Evolutionary conservation across 2,797 vertebrate species (phyloP), one percentile per base, ranked within the genome.

Genomic region (Takifugu ocellatus): DNA sequence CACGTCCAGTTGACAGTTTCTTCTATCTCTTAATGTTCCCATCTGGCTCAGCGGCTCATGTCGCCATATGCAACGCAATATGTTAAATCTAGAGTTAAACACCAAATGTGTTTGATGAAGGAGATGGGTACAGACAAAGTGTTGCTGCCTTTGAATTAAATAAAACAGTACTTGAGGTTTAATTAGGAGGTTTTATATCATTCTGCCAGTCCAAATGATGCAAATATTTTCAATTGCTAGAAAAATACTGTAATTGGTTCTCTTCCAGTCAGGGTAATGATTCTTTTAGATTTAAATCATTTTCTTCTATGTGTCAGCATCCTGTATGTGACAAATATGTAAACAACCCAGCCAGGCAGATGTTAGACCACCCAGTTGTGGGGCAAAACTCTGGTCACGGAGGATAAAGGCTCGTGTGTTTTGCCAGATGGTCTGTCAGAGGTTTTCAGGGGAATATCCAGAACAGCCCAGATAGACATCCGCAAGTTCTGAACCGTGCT

Each of bases 321-420:
- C 9, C 36, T 49, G 59, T 50, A 3, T 54, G 48, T 21, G 64
- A 6, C 1, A 24, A 51, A 59, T 55, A 49, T 59, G 77, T 65
- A 79, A 82, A 61, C 15, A 66, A 61, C 67, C 63, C 42, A 26
- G 26, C 29, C 24, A 72, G 68, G 54, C 81, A 81, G 72, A 79
- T 78, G 74, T 77, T 64, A 1, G 70, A 64, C 69, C 67, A 72
- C 72, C 68, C 67, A 61, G 48, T 53, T 6, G 9, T 51, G 42
- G 21, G 16, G 56, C 27, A 59, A 25, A 15, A 17, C 52, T 5
- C 7, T 39, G 44, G 51, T 66, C 49, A 25, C 2, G 15, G 65
- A 50, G 47, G 57, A 65, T 45, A 61, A 70, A 52, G 51, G 14
- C 42, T 44, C 57, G 2, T 43, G 39, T 58, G 49, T 59, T 49